These are phyloP conservation scores for Diaphora mendica DNA, from an alignment of 2,888 invertebrate species.

Conservation along the genomic window DNA sequence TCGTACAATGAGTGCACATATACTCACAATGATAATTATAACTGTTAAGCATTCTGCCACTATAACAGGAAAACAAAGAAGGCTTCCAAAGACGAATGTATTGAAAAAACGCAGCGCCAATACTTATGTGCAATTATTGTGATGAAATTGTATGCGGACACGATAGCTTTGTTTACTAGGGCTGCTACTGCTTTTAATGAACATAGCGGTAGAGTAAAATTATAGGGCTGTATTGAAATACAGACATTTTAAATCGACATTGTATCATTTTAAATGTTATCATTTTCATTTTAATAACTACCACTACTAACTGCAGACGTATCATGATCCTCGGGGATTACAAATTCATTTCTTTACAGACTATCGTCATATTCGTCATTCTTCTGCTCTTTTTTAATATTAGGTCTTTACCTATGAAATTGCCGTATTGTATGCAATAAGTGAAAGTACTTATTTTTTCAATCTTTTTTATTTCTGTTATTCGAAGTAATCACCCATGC, in stretches of 20 bases:
- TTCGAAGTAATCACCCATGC: no score
- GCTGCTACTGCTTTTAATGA: slow-evolving; percentile 6
- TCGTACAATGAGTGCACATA: background rate
- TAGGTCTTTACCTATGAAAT: no score
- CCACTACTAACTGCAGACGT: background rate
- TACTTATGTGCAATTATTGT: slow-evolving; percentile 30
- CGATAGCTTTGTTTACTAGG: slow-evolving; percentile 26
- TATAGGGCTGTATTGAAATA: background rate
- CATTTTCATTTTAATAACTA: background rate
- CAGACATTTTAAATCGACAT: background rate
- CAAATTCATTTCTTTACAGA: background rate
- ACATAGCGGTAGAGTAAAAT: background rate
- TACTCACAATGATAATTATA: slow-evolving; percentile 1
- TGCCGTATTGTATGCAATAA: no score
- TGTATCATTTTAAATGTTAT: background rate
- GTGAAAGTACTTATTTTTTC: no score
- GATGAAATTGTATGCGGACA: slow-evolving; percentile 34
- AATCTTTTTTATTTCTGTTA: no score
- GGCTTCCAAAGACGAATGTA: slow-evolving; percentile 27
- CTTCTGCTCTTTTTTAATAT: background rate
- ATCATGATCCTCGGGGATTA: background rate
- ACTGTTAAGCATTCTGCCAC: slow-evolving; percentile 17
- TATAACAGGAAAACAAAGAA: slow-evolving; percentile 35
- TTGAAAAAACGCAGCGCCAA: slow-evolving; percentile 24
- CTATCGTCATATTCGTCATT: background rate